A percentile compares a stretch with the other conserved stretches of the same genome.
These are phyloP conservation scores for Balanococcus diminutus DNA, from an alignment of 2,888 invertebrate species.

Conservation along the genomic window DNA sequence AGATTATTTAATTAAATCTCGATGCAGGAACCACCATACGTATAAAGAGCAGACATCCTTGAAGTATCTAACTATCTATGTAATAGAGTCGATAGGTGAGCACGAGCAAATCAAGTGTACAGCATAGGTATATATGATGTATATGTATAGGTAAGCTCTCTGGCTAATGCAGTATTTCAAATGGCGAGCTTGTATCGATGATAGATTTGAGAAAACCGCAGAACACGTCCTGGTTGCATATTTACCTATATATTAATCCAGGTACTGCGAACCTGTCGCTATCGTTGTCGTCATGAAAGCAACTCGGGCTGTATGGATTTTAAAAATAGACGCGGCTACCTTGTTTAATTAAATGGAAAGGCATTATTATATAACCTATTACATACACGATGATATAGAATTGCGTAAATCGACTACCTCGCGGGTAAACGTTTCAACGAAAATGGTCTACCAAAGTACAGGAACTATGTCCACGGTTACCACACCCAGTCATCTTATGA, in stretches of 20 bases:
- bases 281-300: neutral
- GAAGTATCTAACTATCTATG: neutral
- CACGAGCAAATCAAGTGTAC: neutral
- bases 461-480: conserved; percentile 1
- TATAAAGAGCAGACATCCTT: neutral
- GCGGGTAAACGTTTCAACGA: conserved; percentile 9
- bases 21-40: neutral
- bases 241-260: neutral
- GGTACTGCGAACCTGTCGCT: conserved; percentile 5
- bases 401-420: conserved; percentile 11
- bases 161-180: neutral
- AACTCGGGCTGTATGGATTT: neutral
- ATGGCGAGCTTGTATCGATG: neutral
- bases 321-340: conserved; percentile 9
- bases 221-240: conserved; percentile 19
- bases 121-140: neutral
- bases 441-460: neutral
- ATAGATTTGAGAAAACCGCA: conserved; percentile 7
- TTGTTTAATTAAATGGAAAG: conserved; percentile 31
- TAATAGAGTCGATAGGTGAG: neutral
- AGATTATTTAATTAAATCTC: neutral
- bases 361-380: neutral
- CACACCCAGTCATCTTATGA: conserved; percentile 13
- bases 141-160: neutral
- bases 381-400: conserved; percentile 16